Evolutionary conservation across 2,113 vertebrate species (phyloP).

Genomic region (Elaphurus davidianus): DNA sequence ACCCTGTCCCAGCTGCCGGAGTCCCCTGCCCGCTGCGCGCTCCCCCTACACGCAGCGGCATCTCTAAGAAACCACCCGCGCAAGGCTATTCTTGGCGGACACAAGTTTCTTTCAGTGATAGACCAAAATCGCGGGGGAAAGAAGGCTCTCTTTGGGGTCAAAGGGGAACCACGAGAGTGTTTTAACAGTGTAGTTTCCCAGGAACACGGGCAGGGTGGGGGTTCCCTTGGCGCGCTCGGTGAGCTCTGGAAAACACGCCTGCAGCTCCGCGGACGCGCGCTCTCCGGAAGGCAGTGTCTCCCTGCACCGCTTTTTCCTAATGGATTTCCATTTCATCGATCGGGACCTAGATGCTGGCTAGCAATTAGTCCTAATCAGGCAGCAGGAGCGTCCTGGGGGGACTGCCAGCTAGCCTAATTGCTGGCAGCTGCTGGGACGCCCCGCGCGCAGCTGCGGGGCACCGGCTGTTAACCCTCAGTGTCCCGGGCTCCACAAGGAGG

Average conservation of each 20-base stretch:
- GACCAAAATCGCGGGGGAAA: not conserved
- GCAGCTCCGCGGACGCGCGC: fast-evolving
- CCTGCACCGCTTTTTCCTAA: not conserved
- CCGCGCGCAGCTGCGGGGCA: not conserved
- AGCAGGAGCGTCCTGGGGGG: conserved; percentile 37
- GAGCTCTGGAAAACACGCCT: fast-evolving
- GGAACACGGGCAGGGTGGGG: fast-evolving
- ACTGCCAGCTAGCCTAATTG: conserved; percentile 52
- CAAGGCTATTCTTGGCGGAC: not conserved
- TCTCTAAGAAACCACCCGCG: not conserved
- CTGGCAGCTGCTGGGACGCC: conserved; percentile 55
- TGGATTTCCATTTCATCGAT: conserved; percentile 41
- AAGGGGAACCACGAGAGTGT: not conserved
- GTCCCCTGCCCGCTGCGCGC: no score
- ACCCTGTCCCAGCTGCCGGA: no score
- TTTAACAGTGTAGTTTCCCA: not conserved
- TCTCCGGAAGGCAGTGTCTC: not conserved
- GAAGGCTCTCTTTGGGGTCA: not conserved
- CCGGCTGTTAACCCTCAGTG: conserved; percentile 43
- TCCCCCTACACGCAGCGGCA: not conserved
- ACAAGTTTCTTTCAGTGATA: not conserved
- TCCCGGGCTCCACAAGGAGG: not conserved
- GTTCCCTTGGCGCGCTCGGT: fast-evolving
- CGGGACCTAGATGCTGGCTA: not conserved
- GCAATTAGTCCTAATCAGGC: conserved; percentile 65